Conservation (phyloP, 2,888 invertebrate genomes). For the Petrolisthes cinctipes region DNA sequence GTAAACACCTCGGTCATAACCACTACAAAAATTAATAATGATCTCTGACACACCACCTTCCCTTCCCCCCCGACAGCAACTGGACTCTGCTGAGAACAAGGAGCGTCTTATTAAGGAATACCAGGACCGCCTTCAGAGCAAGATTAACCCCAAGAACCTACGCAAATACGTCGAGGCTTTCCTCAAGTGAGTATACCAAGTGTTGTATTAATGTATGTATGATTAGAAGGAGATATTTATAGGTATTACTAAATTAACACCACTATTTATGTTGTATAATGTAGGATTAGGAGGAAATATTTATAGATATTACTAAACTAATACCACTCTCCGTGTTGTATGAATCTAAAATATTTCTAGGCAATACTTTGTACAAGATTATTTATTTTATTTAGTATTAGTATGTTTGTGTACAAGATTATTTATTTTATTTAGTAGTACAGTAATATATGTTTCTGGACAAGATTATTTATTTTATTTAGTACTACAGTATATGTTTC, state of each 20-base stretch:
- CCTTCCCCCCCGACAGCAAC: constrained; percentile 71
- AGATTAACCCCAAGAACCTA: constrained; percentile 84
- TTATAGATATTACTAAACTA: too few relatives aligned
- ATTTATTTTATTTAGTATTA: too few relatives aligned
- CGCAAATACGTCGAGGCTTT: constrained; percentile 85
- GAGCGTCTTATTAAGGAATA: constrained; percentile 83
- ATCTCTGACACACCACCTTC: background rate
- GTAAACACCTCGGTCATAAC: background rate
- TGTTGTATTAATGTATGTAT: too few relatives aligned
- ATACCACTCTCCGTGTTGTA: too few relatives aligned
- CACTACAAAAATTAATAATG: background rate
- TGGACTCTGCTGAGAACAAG: constrained; percentile 77
- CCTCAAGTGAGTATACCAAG: constrained; percentile 77
- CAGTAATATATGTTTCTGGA: too few relatives aligned
- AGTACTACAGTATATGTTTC: too few relatives aligned
- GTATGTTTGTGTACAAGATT: too few relatives aligned
- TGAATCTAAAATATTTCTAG: too few relatives aligned
- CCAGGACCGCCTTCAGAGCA: constrained; percentile 79
- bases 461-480: too few relatives aligned
- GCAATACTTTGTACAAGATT: too few relatives aligned
- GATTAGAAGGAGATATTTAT: background rate
- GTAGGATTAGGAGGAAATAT: too few relatives aligned
- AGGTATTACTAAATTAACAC: background rate
- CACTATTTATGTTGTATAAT: background rate
- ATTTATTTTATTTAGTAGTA: too few relatives aligned